A percentile compares a stretch with the other conserved stretches of the same genome.
These are phyloP conservation scores for Malurus elegans DNA, from an alignment of 2,113 vertebrate genomes.

Conservation along the genomic window DNA sequence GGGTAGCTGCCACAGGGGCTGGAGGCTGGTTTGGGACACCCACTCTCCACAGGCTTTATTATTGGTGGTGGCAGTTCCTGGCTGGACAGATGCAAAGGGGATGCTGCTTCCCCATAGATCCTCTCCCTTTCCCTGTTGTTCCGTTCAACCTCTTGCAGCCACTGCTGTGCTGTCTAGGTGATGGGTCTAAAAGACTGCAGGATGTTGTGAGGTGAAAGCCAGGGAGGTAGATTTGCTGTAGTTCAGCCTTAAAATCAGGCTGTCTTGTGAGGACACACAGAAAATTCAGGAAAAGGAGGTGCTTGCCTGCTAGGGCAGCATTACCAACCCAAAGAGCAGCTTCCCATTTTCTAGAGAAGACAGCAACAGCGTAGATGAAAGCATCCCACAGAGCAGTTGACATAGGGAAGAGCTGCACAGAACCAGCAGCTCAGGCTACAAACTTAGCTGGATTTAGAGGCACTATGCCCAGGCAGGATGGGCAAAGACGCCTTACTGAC, in stretches of 20 bases:
- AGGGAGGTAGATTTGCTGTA: background rate
- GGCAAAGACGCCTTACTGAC: background rate
- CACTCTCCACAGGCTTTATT: background rate
- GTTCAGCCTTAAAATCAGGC: background rate
- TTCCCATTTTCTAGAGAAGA: background rate
- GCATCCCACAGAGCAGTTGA: background rate
- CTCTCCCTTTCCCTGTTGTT: background rate
- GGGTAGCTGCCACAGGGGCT: background rate
- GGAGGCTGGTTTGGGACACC: background rate
- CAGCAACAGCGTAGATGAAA: rapidly evolving
- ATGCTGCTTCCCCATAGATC: background rate
- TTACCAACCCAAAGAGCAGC: background rate
- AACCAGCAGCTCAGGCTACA: background rate
- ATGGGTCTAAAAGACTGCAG: background rate
- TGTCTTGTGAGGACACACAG: background rate
- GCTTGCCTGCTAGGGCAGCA: background rate
- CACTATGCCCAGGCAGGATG: background rate
- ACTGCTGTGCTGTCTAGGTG: background rate
- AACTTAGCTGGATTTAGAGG: background rate
- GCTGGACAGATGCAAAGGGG: background rate
- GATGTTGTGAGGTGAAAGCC: background rate
- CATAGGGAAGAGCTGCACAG: background rate
- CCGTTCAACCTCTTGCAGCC: background rate
- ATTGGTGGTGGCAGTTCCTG: background rate
- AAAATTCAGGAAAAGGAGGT: background rate